Evolutionary conservation across 2,888 invertebrate genomes (phyloP).

Genomic region (Nebria salina): DNA sequence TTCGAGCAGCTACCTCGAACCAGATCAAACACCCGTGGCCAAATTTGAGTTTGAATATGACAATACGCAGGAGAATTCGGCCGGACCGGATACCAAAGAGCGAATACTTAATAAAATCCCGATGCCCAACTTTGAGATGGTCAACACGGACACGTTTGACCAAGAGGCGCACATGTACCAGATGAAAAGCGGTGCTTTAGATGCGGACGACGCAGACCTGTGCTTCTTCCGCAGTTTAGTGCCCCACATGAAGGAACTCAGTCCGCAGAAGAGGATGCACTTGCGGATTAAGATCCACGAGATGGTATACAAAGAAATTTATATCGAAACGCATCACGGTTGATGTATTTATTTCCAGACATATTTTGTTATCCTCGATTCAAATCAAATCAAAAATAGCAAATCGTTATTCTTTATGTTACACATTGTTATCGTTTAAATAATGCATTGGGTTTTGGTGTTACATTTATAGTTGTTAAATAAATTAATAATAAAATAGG

Average conservation of each 20-base stretch:
- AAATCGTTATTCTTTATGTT: background rate
- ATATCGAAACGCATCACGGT: slow-evolving; percentile 48
- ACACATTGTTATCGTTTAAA: background rate
- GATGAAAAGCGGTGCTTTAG: slow-evolving; percentile 14
- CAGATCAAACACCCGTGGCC: background rate
- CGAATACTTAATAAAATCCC: background rate
- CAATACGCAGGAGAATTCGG: background rate
- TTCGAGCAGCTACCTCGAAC: slow-evolving; percentile 20
- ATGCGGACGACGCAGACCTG: slow-evolving; percentile 59
- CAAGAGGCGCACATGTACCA: slow-evolving; percentile 61
- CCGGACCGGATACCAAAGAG: background rate
- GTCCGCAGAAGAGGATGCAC: slow-evolving; percentile 65
- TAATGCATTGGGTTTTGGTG: background rate
- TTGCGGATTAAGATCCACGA: slow-evolving; percentile 66
- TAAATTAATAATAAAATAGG: background rate
- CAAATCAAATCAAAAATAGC: background rate
- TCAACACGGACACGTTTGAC: slow-evolving; percentile 2
- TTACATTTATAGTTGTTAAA: background rate
- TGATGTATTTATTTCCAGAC: background rate
- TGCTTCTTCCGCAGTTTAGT: slow-evolving; percentile 65
- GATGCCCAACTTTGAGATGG: background rate
- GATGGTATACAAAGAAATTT: slow-evolving; percentile 65
- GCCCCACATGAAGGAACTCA: slow-evolving; percentile 64
- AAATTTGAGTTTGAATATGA: slow-evolving; percentile 8
- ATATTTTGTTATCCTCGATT: background rate